These are phyloP conservation scores for Zaprionus capensis DNA, from an alignment of 1,140 invertebrate genomes.

Conservation along the genomic window DNA sequence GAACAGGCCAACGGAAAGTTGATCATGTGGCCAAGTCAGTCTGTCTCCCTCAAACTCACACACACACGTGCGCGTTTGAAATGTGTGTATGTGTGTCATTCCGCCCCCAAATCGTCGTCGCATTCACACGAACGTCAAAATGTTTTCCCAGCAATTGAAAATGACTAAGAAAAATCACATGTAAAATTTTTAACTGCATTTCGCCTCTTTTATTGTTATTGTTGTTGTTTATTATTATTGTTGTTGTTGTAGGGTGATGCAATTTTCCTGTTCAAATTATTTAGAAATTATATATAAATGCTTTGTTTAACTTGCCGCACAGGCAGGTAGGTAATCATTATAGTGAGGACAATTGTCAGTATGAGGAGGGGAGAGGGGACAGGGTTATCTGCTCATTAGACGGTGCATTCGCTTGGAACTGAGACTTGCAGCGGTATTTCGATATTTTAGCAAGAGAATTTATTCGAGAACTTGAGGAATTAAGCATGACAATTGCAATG, in stretches of 20 bases:
- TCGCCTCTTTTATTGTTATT: slow-evolving; percentile 12
- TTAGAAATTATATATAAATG: slow-evolving; percentile 67
- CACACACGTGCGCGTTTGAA: neutral
- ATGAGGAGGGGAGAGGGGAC: neutral
- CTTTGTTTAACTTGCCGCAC: slow-evolving; percentile 37
- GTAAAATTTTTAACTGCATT: slow-evolving; percentile 8
- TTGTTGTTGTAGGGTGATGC: slow-evolving; percentile 50
- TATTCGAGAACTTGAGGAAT: neutral
- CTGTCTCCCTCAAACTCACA: neutral
- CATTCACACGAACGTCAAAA: slow-evolving; percentile 23
- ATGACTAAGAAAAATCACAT: slow-evolving; percentile 39
- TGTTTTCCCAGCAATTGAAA: slow-evolving; percentile 44
- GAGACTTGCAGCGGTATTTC: neutral
- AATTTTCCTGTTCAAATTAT: slow-evolving; percentile 58
- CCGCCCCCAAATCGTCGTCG: slow-evolving; percentile 24
- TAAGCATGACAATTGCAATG: neutral
- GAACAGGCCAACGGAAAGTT: slow-evolving; percentile 28
- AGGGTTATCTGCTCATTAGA: slow-evolving; percentile 39
- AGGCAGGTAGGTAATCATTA: slow-evolving; percentile 20
- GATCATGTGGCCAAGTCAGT: slow-evolving; percentile 35
- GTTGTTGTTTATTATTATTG: slow-evolving; percentile 12
- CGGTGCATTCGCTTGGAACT: slow-evolving; percentile 61
- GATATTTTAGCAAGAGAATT: neutral
- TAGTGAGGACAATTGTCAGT: slow-evolving; percentile 25
- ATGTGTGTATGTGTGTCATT: slow-evolving; percentile 1